Evolutionary conservation across 2,888 invertebrate species (phyloP), one percentile per base, ranked within the genome.

Genomic region (Eumacrocentrus americanus): DNA sequence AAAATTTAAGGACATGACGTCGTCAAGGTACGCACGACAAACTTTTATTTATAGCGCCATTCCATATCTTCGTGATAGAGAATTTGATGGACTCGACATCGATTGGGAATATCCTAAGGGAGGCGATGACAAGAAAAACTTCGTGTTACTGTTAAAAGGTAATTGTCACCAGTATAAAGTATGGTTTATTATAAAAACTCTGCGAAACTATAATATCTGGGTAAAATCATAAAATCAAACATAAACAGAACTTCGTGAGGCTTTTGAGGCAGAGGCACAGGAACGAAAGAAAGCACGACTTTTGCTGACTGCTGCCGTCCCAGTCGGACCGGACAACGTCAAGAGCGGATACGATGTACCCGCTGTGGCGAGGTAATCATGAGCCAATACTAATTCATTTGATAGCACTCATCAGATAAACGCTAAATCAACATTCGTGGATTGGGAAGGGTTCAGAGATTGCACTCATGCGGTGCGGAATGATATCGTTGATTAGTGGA

Each of bases 101-200:
- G 93, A 93, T 81, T 93, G 93, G 93, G 95, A 96, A 80, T 96
- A 95, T 80, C 95, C 95, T 0, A 94, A 94, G 80, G 95, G 95
- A 9, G 86, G 89, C 0, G 93, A 94, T 11, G 95, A 95, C 73
- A 96, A 95, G 84, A 94, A 94, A 82, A 95, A 95, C 82, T 95
- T 87, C 75, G 95, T 95, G n/a, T 82, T 92, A 54, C 83, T 95
- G 23, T 81, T 95, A 42, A 95, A 95, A 87, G 92, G 92, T 92
- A 82, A 40, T 11, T 46, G 29, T 25, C 20, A 53, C n/a, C n/a
- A n/a, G n/a, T n/a, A n/a, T n/a, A n/a, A n/a, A n/a, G n/a, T n/a
- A n/a, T n/a, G n/a, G n/a, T n/a, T n/a, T 35, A 18, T 29, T 38
- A 40, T 18, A 42, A 53, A 37, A 47, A 62, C 77, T 67, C 68